A percentile compares a stretch with the other conserved stretches of the same genome.
Conservation (phyloP, 2,113 vertebrate genomes). For the Todiramphus chloris region DNA sequence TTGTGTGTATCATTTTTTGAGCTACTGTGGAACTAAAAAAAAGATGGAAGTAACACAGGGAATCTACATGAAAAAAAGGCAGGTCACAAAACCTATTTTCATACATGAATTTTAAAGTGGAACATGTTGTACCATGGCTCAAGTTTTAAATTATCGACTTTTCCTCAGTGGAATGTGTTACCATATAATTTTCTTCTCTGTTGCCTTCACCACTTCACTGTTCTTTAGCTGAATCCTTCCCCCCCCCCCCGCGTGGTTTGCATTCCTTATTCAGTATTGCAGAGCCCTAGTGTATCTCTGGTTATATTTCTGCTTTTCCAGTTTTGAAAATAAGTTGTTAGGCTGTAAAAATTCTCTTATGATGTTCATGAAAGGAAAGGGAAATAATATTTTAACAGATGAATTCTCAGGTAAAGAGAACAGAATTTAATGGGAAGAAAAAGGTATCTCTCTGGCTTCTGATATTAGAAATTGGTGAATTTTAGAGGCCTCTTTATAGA, state of each 20-base stretch:
- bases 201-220: not conserved
- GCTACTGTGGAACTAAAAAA: not conserved
- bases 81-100: not conserved
- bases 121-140: not conserved
- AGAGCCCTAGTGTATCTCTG: not conserved
- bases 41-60: not conserved
- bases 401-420: not conserved
- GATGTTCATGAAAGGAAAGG: not conserved
- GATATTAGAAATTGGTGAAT: not conserved
- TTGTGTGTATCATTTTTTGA: not conserved
- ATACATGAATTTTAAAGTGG: not conserved
- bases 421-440: not conserved
- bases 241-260: not conserved
- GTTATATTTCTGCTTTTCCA: not conserved
- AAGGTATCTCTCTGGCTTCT: not conserved
- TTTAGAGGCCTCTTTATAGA: not conserved
- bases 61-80: not conserved
- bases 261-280: not conserved
- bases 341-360: not conserved
- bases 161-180: not conserved
- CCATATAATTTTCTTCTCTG: not conserved
- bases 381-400: not conserved
- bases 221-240: not conserved
- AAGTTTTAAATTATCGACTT: not conserved
- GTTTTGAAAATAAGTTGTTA: not conserved